Percentiles rank a stretch among this genome's conserved stretches.
Conservation (phyloP, 2,888 invertebrate species). For the Lysandra bellargus region DNA sequence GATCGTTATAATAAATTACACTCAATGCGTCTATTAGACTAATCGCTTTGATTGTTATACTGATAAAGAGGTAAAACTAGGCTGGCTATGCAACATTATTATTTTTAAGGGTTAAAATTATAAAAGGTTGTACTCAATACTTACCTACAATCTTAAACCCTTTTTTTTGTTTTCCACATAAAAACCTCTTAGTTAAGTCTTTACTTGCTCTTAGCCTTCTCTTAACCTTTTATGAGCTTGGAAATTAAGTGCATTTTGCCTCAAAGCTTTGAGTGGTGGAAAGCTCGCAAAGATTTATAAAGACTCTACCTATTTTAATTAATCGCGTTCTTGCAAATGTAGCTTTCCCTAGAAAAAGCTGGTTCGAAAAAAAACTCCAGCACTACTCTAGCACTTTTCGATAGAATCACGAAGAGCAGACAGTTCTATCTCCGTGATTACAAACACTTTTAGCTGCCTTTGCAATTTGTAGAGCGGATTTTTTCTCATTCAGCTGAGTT, state of each 20-base stretch:
- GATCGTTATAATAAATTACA: slow-evolving; percentile 39
- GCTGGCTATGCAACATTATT: too few species aligned
- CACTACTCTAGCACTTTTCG: not conserved
- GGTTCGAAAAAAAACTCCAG: not conserved
- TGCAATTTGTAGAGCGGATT: slow-evolving; percentile 11
- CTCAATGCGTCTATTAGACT: slow-evolving; percentile 24
- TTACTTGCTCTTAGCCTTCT: not conserved
- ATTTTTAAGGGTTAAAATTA: too few species aligned
- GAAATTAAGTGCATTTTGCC: slow-evolving; percentile 8
- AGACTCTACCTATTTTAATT: slow-evolving; percentile 17
- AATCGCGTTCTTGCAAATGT: not conserved
- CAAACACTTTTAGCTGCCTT: not conserved
- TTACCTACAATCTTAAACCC: too few species aligned
- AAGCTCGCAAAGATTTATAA: slow-evolving; percentile 4
- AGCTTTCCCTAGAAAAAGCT: not conserved
- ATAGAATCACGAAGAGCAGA: not conserved
- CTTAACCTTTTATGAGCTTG: not conserved
- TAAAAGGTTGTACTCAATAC: too few species aligned
- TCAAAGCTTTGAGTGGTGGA: slow-evolving; percentile 8
- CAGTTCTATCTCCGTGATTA: not conserved
- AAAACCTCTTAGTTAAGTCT: not conserved
- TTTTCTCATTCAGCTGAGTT: not conserved
- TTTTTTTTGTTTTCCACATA: not conserved
- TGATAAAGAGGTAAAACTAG: not conserved
- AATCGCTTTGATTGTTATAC: not conserved